Percentiles rank a stretch among this genome's conserved stretches.
Conservation (phyloP, 2,113 vertebrate species). For the Peromyscus leucopus region DNA sequence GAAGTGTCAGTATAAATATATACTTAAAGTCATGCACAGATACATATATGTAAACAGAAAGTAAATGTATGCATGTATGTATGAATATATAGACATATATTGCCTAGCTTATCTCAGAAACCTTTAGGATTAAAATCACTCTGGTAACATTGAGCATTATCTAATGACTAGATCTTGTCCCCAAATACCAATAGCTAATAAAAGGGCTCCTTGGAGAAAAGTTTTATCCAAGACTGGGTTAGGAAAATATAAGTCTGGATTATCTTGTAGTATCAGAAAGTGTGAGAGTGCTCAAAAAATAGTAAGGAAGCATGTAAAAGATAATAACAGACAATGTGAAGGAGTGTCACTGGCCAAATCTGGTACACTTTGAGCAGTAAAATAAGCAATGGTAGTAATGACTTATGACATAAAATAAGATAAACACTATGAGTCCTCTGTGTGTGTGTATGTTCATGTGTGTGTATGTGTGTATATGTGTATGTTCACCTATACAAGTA, state of each 20-base stretch:
- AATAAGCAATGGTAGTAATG: slow-evolving; percentile 10
- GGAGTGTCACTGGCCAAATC: background rate
- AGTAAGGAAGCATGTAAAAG: background rate
- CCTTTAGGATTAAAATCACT: background rate
- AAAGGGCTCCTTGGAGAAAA: background rate
- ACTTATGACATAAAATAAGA: slow-evolving; percentile 22
- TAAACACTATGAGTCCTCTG: background rate
- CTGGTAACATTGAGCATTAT: background rate
- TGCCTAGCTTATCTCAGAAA: background rate
- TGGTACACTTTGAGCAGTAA: background rate
- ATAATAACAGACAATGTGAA: background rate
- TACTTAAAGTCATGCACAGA: background rate
- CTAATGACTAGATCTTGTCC: slow-evolving; percentile 12
- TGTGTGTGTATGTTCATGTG: background rate
- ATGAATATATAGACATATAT: background rate
- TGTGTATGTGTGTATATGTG: background rate
- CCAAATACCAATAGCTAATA: slow-evolving; percentile 37
- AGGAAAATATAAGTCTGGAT: background rate
- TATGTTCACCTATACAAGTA: background rate
- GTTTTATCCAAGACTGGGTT: background rate
- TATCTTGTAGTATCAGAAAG: slow-evolving; percentile 4
- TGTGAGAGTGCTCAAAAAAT: slow-evolving; percentile 42
- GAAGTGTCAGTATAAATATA: background rate
- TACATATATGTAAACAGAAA: background rate
- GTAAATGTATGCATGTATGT: background rate